Evolutionary conservation across 2,888 invertebrate species (phyloP), one percentile per base, ranked within the genome.

Genomic region (Venusia cambrica): DNA sequence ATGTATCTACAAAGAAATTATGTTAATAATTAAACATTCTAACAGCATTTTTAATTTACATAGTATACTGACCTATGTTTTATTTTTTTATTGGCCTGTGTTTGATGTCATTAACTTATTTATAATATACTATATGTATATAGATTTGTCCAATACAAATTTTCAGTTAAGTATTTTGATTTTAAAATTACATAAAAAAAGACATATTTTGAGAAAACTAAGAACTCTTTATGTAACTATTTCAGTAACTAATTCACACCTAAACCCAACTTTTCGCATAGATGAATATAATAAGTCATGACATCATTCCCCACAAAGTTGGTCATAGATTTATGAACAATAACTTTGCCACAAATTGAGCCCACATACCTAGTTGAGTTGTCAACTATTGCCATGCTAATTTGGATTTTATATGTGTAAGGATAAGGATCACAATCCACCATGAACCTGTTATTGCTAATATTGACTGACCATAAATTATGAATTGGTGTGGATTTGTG

Each of bases 241-340:
- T n/a, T n/a, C n/a, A n/a, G n/a, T n/a, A 21, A 38, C 32, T 37
- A 13, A 37, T 42, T 12, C 9, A 28, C n/a, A 25, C 26, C n/a
- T 28, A 17, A 18, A 17, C 17, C 30, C 18, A 40, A 38, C 41
- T 47, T 45, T 28, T 37, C 32, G 37, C 21, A 9, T 10, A 11
- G 10, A 42, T 50, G 38, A 44, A 50, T n/a, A n/a, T n/a, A n/a
- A n/a, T 50, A 45, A 41, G 22, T 19, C 12, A 51, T 51, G 45
- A 48, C 39, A 33, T 51, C 50, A 48, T 42, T 27, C 19, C 20
- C 18, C 28, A 30, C 17, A 6, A 34, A 31, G 28, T 38, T 43
- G 29, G 31, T 40, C 31, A 39, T 40, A 22, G 15, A 39, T 44
- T 46, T 33, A 44, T 39, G 33, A 34, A 34, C 29, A 26, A 42